Evolutionary conservation across 2,797 vertebrate species (phyloP).

Genomic region (Molossus alvarezi): DNA sequence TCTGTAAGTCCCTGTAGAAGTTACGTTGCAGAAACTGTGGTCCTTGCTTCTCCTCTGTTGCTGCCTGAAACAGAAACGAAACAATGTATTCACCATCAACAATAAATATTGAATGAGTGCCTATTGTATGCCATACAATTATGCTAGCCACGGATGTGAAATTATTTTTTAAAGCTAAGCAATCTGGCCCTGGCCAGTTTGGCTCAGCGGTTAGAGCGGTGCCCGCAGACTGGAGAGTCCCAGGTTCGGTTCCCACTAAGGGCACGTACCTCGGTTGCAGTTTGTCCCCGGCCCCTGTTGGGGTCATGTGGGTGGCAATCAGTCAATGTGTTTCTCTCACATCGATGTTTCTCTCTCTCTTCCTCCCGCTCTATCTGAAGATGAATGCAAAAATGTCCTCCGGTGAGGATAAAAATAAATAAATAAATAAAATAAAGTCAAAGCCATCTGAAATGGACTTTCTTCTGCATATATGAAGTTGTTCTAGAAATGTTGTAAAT

Average conservation of each 20-base stretch:
- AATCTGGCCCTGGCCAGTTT: too few relatives aligned
- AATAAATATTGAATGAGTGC: neutral
- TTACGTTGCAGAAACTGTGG: neutral
- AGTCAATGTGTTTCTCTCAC: too few relatives aligned
- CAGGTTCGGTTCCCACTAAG: too few relatives aligned
- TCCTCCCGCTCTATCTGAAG: too few relatives aligned
- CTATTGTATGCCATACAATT: neutral
- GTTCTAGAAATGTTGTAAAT: constrained; percentile 10
- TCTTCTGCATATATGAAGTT: neutral
- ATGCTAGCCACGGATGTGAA: neutral
- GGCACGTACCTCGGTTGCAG: too few relatives aligned
- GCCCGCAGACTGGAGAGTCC: too few relatives aligned
- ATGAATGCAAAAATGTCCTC: too few relatives aligned
- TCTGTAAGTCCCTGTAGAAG: neutral
- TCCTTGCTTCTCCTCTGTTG: neutral
- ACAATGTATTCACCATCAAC: neutral
- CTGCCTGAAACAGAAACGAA: neutral
- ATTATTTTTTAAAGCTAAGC: neutral
- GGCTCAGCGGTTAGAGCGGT: too few relatives aligned
- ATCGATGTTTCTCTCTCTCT: too few relatives aligned
- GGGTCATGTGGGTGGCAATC: too few relatives aligned
- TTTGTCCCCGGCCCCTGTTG: too few relatives aligned
- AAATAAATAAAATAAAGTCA: neutral
- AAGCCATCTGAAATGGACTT: neutral
- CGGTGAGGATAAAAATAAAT: too few relatives aligned